These are phyloP conservation scores for Holacanthella duospinosa DNA, from an alignment of 2,888 invertebrate species.

Conservation along the genomic window DNA sequence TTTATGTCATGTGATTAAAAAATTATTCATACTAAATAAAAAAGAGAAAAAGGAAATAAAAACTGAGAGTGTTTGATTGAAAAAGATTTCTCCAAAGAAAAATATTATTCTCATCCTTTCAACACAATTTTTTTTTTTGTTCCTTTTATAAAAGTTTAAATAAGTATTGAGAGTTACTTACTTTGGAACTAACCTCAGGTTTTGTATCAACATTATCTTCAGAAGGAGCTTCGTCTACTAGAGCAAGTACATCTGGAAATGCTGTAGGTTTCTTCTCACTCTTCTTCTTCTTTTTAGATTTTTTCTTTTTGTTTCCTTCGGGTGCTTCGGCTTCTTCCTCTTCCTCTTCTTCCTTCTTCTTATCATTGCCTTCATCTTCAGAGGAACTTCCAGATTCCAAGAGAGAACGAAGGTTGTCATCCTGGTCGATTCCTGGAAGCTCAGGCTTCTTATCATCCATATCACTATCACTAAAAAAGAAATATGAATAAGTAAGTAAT, in stretches of 20 bases:
- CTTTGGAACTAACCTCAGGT: slow-evolving; percentile 10
- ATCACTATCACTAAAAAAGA: slow-evolving; percentile 29
- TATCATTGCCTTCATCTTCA: slow-evolving; percentile 60
- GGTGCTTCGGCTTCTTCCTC: slow-evolving; percentile 63
- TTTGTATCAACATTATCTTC: slow-evolving; percentile 19
- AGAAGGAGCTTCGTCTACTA: slow-evolving; percentile 1
- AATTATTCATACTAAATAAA: too few species aligned
- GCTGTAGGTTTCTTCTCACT: slow-evolving; percentile 40
- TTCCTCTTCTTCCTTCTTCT: slow-evolving; percentile 56
- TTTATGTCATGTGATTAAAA: too few species aligned
- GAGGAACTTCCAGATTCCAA: slow-evolving; percentile 79
- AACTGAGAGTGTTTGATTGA: too few species aligned
- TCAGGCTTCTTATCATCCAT: slow-evolving; percentile 55
- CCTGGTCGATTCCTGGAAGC: slow-evolving; percentile 80
- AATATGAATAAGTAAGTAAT: neutral
- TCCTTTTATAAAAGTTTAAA: slow-evolving; percentile 7
- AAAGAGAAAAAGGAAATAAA: too few species aligned
- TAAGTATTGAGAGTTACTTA: too few species aligned
- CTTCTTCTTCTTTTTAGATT: slow-evolving; percentile 40
- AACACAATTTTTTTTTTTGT: too few species aligned
- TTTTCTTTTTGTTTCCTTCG: slow-evolving; percentile 35
- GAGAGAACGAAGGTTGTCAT: slow-evolving; percentile 73
- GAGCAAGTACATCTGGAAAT: neutral
- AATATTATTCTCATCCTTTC: too few species aligned
- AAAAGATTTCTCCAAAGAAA: too few species aligned